Base-by-base conservation (phyloP, 1,140 invertebrate genomes). In the Belonocnema kinseyi region DNA sequence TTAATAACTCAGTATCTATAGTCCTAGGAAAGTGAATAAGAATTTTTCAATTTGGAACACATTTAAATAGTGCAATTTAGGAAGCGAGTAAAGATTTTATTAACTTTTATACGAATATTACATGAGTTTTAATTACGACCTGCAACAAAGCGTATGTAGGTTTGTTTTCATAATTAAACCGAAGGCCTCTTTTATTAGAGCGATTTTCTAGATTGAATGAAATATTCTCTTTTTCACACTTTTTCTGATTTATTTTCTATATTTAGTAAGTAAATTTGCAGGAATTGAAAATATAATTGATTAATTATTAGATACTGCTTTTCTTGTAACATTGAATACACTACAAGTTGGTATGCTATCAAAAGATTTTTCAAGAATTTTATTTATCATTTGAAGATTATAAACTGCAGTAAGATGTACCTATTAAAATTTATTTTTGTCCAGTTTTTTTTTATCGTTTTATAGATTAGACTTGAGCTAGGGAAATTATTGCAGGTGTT, bases 381-480 rank as follows among this genome's bases (percentile, higher is more conserved):
- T 26, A 12, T 26, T 58, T 26, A 58, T 21, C 11, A 58, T 11
- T 58, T 58, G 12, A 21, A 21, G 26, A 58, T 58, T 21, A 21
- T 21, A 11, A 5, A 21, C 11, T 13, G 56, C 6, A 21, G 2
- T 12, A 61, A 61, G 21, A 61, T 14, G 14, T 61, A 61, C 26
- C 26, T 33, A 2, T 7, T 46, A 54, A n/a, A 17, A n/a, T 33
- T 33, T 61, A 16, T 40, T 33, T 12, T 61, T 33, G 58, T 16
- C 13, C 10, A 33, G 58, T 61, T 33, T 13, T 61, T 33, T 13
- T 61, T 61, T 61, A 61, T 14, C 4, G 58, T 58, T 26, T 58
- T 58, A 26, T 26, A 26, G 56, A 58, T 58, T 58, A 58, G 19
- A 58, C 56, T 19, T 26, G 56, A 58, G 19, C 26, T 58, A 58